Base-by-base conservation (phyloP, 2,797 vertebrate genomes). In the Columba guinea region DNA sequence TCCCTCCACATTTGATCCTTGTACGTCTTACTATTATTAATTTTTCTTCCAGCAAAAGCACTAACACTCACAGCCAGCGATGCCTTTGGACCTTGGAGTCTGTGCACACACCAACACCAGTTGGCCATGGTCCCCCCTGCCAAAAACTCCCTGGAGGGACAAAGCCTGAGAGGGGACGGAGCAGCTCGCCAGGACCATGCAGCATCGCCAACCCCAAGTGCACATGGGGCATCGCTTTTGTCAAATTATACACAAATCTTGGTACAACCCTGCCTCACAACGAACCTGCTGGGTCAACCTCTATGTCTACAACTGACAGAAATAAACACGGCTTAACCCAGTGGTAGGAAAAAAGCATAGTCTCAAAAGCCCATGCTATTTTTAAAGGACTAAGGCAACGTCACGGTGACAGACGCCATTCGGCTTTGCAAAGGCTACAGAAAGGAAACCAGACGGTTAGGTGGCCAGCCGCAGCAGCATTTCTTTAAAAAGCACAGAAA, bases 371-470 rank as follows among this genome's bases (percentile, higher is more conserved):
- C 30, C 87, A 51, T 0, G 2, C 30, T 92, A 22, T 64, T 64
- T 94, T 92, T 65, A 86, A 83, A 84, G 86, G 70, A 52, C 26
- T 70, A 34, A 81, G 88, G 35, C 49, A 34, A 70, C 0, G 0
- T 14, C 35, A 89, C 1, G 3, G 58, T 53, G 32, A n/a, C 12
- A 4, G 60, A 49, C 0, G 1, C 21, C 0, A 2, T 20, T 86
- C 60, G 67, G 74, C 55, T 48, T 62, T 58, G 65, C 69, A 71
- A 63, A 75, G 28, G 34, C 34, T 46, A 18, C 14, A 52, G 60
- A 90, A 60, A 80, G 64, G 52, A 95, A 90, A 93, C 18, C 53
- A 62, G 44, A 23, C 41, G 46, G 80, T 60, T 77, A 32, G 12
- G 74, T 18, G 19, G 68, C 46, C 2, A 1, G 37, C 30, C 4